These are phyloP conservation scores for Macrobrachium nipponense DNA, from an alignment of 1,140 invertebrate genomes.

Conservation along the genomic window DNA sequence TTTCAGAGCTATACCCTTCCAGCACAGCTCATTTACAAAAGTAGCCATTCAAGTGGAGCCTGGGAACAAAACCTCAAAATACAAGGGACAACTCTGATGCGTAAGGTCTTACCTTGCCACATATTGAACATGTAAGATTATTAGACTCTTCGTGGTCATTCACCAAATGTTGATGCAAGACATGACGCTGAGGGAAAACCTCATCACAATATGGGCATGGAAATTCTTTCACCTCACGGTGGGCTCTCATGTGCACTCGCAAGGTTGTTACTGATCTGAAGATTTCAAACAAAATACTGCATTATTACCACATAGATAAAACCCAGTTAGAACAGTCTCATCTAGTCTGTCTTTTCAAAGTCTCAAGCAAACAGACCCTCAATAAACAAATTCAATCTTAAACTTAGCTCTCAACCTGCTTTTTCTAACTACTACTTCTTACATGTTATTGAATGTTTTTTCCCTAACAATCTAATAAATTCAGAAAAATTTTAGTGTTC, in stretches of 20 bases:
- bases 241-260: constrained; percentile 62
- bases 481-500: too few species aligned
- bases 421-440: too few species aligned
- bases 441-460: too few species aligned
- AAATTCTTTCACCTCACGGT: constrained; percentile 57
- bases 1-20: too few species aligned
- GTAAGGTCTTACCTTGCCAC: constrained; percentile 57
- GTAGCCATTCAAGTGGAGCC: too few species aligned
- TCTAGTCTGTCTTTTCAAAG: too few species aligned
- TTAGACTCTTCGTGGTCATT: constrained; percentile 61
- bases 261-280: constrained; percentile 60
- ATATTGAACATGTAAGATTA: constrained; percentile 62
- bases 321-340: background rate
- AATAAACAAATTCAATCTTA: too few species aligned
- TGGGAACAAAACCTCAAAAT: background rate
- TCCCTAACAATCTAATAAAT: too few species aligned
- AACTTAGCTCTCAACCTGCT: too few species aligned
- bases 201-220: constrained; percentile 63
- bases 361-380: too few species aligned
- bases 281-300: constrained; percentile 2
- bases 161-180: constrained; percentile 61
- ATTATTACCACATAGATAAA: background rate
- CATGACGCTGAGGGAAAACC: constrained; percentile 62
- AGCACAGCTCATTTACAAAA: too few species aligned
- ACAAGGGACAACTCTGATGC: background rate